These are phyloP conservation scores for Pristionchus entomophagus DNA, from an alignment of 2,888 invertebrate species.

Conservation along the genomic window DNA sequence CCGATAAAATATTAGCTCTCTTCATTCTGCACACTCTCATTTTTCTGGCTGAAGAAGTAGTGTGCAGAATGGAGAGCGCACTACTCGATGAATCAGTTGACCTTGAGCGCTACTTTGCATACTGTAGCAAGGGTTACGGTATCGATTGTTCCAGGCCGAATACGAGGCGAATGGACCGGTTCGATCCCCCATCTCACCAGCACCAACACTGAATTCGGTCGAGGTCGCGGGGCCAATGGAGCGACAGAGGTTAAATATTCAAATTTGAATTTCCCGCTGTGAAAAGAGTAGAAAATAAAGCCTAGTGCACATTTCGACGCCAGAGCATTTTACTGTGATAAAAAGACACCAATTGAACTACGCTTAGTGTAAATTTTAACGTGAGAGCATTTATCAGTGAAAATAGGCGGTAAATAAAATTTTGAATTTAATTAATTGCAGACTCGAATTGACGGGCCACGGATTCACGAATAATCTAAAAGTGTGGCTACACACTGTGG, in stretches of 20 bases:
- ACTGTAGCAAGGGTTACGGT: no score
- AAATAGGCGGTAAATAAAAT: background rate
- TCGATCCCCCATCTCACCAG: conserved; percentile 92
- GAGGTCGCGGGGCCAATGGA: conserved; percentile 88
- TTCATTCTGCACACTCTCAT: no score
- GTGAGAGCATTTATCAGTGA: background rate
- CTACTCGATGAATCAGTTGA: no score
- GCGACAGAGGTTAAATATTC: background rate
- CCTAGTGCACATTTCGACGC: background rate
- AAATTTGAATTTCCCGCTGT: conserved; percentile 10
- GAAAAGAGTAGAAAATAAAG: conserved; percentile 82
- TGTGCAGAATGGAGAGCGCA: no score
- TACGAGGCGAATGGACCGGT: conserved; percentile 99
- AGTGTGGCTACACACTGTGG: conserved; percentile 98
- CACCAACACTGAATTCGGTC: conserved; percentile 93
- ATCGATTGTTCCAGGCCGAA: conserved; percentile 91
- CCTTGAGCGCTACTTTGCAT: no score
- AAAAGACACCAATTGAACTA: no score
- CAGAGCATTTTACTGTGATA: no score
- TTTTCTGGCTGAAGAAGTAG: no score
- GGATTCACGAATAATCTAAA: conserved; percentile 95
- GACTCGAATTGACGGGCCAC: conserved; percentile 95
- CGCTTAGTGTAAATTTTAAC: no score
- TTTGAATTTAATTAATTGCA: conserved; percentile 80
- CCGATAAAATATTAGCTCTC: no score